Evolutionary conservation across 2,797 vertebrate species (phyloP).

Genomic region (Dermochelys coriacea): DNA sequence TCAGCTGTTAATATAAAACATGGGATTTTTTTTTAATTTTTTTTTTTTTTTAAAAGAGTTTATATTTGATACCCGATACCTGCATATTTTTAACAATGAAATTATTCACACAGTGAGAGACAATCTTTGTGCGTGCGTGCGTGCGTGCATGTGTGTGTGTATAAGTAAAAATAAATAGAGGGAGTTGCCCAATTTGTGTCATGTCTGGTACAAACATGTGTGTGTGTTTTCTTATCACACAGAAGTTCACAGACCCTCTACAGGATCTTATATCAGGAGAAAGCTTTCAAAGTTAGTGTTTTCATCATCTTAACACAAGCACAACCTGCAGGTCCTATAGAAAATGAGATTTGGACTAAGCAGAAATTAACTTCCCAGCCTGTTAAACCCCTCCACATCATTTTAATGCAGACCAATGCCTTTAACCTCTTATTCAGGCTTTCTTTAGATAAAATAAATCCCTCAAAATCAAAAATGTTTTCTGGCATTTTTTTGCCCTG

Average conservation of each 20-base stretch:
- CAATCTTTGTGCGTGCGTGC: background rate
- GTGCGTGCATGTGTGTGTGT: background rate
- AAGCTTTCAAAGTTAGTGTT: slow-evolving; percentile 35
- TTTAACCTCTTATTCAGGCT: background rate
- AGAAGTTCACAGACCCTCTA: background rate
- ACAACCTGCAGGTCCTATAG: slow-evolving; percentile 5
- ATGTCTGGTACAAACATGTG: fast-evolving
- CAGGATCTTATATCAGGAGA: background rate
- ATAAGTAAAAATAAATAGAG: background rate
- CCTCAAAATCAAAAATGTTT: background rate
- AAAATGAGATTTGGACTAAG: background rate
- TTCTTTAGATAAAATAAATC: background rate
- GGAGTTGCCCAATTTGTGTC: background rate
- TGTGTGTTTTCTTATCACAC: background rate
- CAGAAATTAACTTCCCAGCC: slow-evolving; percentile 5
- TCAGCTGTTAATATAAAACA: slow-evolving; percentile 25
- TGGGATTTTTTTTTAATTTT: background rate
- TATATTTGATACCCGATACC: background rate
- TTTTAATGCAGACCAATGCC: slow-evolving; percentile 16
- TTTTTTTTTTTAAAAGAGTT: background rate
- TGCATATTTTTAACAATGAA: background rate
- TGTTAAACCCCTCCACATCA: background rate
- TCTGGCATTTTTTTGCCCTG: background rate
- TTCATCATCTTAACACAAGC: slow-evolving; percentile 5
- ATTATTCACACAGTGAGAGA: background rate